phyloP scores from a whole-genome alignment of 2,113 vertebrate species.

The Cricetomys ansorgei region DNA sequence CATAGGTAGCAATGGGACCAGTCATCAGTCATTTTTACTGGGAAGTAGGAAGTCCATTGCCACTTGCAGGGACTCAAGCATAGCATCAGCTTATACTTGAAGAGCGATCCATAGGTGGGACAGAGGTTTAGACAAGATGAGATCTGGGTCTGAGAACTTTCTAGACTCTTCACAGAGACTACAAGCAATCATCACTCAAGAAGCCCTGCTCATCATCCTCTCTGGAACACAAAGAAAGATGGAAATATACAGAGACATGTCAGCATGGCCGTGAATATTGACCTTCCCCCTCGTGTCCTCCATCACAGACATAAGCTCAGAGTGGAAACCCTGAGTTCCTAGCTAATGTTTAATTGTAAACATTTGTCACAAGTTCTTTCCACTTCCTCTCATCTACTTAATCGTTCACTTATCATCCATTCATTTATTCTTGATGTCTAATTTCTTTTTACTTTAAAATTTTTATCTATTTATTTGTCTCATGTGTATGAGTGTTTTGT shows the following conservation, averaged over 20 bases:
- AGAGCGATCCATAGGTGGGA: background rate
- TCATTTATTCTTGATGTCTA: background rate
- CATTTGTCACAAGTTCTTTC: background rate
- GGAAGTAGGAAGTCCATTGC: background rate
- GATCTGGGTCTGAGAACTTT: slow-evolving; percentile 4
- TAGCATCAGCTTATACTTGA: background rate
- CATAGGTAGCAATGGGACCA: background rate
- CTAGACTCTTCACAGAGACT: background rate
- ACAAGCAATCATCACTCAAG: background rate
- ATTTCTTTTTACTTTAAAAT: background rate
- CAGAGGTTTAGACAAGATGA: background rate
- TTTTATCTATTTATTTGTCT: background rate
- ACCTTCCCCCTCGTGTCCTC: background rate
- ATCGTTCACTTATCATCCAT: background rate
- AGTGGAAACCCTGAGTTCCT: background rate
- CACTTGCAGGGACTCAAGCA: background rate
- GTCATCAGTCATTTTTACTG: background rate
- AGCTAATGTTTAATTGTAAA: slow-evolving; percentile 10
- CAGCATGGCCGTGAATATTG: background rate
- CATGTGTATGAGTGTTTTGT: background rate
- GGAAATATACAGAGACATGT: background rate
- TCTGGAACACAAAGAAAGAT: background rate
- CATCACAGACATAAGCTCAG: background rate
- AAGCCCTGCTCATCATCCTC: background rate
- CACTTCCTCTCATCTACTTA: background rate